Evolutionary conservation across 2,113 vertebrate genomes (phyloP).

Genomic region (Sciurus niger): DNA sequence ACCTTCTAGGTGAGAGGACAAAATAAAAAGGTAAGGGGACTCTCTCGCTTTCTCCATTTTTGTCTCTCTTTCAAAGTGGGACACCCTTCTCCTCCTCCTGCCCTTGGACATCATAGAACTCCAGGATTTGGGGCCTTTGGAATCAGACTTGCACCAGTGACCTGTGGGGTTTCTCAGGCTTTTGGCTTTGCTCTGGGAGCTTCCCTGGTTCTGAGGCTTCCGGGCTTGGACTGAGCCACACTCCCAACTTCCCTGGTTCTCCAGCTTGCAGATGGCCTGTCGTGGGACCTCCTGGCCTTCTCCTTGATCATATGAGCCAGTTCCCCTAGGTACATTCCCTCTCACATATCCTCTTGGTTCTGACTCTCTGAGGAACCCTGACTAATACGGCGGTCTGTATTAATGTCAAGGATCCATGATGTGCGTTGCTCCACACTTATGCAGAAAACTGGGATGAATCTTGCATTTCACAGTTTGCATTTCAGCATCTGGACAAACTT

Average conservation of each 20-base stretch:
- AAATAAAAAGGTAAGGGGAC: not conserved
- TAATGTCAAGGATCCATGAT: constrained; percentile 84
- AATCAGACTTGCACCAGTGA: not conserved
- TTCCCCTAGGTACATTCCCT: not conserved
- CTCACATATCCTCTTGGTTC: not conserved
- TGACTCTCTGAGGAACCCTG: not conserved
- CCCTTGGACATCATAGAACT: not conserved
- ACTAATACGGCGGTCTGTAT: constrained; percentile 79
- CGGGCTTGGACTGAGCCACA: not conserved
- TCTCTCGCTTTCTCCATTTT: not conserved
- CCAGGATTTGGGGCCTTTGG: not conserved
- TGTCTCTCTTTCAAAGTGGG: not conserved
- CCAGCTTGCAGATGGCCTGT: not conserved
- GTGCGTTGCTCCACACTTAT: constrained; percentile 90
- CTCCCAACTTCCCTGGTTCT: not conserved
- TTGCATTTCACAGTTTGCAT: constrained; percentile 93
- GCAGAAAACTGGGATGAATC: constrained; percentile 93
- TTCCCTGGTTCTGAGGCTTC: not conserved
- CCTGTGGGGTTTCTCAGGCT: not conserved
- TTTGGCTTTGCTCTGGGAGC: not conserved
- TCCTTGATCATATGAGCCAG: not conserved
- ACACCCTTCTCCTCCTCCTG: not conserved
- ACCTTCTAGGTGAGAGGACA: not conserved
- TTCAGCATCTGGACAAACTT: constrained; percentile 90
- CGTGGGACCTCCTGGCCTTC: not conserved